phyloP scores from a whole-genome alignment of 2,888 invertebrate species.

The Mayetiola destructor region DNA sequence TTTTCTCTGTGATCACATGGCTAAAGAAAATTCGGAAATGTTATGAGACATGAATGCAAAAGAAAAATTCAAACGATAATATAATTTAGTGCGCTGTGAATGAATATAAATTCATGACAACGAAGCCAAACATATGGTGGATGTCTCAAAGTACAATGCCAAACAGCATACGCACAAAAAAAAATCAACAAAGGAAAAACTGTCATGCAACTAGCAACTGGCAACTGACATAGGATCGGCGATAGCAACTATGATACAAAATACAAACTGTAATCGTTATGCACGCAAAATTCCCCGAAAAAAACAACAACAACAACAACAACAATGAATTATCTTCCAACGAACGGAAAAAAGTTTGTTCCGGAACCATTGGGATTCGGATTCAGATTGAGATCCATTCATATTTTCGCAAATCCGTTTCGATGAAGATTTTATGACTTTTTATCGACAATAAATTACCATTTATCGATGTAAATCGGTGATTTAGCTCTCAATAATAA shows the following conservation, averaged over 20 bases:
- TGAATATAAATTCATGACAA: not conserved
- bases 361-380: not conserved
- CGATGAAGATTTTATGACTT: not conserved
- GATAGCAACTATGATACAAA: not conserved
- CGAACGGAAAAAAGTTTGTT: too few species aligned
- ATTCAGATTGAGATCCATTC: not conserved
- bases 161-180: too few species aligned
- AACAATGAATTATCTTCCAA: too few species aligned
- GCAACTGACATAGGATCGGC: not conserved
- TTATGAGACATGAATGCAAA: not conserved
- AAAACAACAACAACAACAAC: not conserved
- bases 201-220: not conserved
- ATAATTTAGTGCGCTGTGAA: slow-evolving; percentile 9
- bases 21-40: not conserved
- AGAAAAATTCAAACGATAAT: not conserved
- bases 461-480: slow-evolving; percentile 5
- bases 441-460: slow-evolving; percentile 10
- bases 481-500: slow-evolving; percentile 7
- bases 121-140: slow-evolving; percentile 5
- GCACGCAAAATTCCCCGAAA: not conserved
- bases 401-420: not conserved
- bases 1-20: too few species aligned
- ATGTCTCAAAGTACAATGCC: slow-evolving; percentile 12
- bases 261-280: not conserved
- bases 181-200: slow-evolving; percentile 5